Conservation (phyloP, 2,113 vertebrate species). For the Rana temporaria region DNA sequence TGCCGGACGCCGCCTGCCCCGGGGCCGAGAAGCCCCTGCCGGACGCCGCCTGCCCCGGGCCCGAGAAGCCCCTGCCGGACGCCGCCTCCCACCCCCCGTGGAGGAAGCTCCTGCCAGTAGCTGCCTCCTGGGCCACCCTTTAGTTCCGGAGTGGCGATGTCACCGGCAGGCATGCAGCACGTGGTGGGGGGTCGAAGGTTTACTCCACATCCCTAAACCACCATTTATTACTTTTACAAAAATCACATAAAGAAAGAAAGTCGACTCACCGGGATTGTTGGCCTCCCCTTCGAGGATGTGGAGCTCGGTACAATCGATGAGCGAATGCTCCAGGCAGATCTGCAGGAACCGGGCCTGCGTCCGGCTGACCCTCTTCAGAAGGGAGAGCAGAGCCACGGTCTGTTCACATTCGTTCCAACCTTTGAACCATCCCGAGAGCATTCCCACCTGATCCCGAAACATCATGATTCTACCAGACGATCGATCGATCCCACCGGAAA, state of each 20-base stretch:
- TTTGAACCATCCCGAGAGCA: slow-evolving; percentile 97
- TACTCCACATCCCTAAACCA: too few relatives aligned
- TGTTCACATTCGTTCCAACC: slow-evolving; percentile 99
- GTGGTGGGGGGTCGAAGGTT: not conserved
- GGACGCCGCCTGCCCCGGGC: too few relatives aligned
- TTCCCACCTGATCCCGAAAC: slow-evolving; percentile 99
- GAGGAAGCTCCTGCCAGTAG: too few relatives aligned
- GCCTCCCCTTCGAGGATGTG: slow-evolving; percentile 94
- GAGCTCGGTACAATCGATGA: slow-evolving; percentile 94
- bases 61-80: too few relatives aligned
- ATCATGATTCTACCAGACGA: slow-evolving; percentile 85
- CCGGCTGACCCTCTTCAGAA: slow-evolving; percentile 93
- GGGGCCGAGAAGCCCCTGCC: too few relatives aligned
- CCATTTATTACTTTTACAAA: too few relatives aligned
- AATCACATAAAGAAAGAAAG: too few relatives aligned
- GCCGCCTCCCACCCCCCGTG: too few relatives aligned
- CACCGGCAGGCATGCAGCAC: too few relatives aligned
- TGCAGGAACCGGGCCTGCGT: slow-evolving; percentile 98
- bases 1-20: too few relatives aligned
- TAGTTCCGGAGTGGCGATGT: not conserved
- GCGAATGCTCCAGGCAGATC: slow-evolving; percentile 96
- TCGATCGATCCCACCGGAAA: slow-evolving; percentile 24
- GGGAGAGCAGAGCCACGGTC: slow-evolving; percentile 94
- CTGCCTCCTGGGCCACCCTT: too few relatives aligned
- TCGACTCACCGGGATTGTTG: slow-evolving; percentile 91